Evolutionary conservation across 2,888 invertebrate genomes (phyloP), one percentile per base, ranked within the genome.

Genomic region (Amphipyra tragopoginis): DNA sequence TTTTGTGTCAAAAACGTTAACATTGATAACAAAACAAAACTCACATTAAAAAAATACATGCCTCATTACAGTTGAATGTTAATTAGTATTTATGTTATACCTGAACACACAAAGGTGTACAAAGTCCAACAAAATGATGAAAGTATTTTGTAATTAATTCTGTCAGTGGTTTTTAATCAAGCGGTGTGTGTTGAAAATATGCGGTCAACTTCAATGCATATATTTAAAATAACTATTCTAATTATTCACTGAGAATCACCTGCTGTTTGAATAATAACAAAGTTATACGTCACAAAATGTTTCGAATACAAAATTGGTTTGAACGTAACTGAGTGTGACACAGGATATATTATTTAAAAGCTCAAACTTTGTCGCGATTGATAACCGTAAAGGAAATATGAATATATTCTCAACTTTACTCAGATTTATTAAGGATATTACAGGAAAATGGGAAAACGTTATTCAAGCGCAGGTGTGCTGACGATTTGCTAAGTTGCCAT

Each of bases 401-500:
- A 90, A 91, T 92, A 90, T 86, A 82, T 89, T 89, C 87, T 80
- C 83, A 89, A 90, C 83, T 88, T 90, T 86, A 80, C 78, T 81
- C 75, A 88, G 90, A 93, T 94, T 94, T 94, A 94, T 93, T 89
- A 89, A 84, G 85, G 86, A 85, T 92, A 93, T 93, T 91, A 93
- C 87, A 85, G 81, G 83, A 79, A 89, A 92, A 93, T 90, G 89
- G 90, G 86, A 84, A 88, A 88, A 79, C 93, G 92, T 94, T 90
- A 92, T 88, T 94, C 94, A 93, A 69, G 87, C 91, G 84, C 94
- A 94, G 93, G 93, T 94, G 94, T 86, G 87, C 91, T 90, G 92
- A 92, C 93, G 89, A 93, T 93, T 91, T 90, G 93, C 94, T 92
- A 94, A 93, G 86, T 92, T 85, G 90, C 89, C 86, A 90, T 92